Evolutionary conservation across 2,797 vertebrate genomes (phyloP).

Genomic region (Loris lydekkerianus): DNA sequence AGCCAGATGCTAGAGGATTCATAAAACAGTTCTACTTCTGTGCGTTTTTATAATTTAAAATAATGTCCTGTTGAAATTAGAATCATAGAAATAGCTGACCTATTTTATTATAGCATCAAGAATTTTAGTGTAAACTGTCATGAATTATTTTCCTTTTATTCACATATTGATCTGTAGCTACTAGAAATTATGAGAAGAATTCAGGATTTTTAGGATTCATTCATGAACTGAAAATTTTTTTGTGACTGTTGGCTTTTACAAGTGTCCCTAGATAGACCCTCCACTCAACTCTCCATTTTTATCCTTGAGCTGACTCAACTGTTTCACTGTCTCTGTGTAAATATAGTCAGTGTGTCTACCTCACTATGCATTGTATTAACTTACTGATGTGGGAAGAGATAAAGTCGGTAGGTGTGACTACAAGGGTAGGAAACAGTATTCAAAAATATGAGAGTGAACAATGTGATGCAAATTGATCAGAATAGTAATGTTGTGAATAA

Average conservation of each 20-base stretch:
- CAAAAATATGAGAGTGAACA: constrained; percentile 30
- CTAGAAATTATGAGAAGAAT: not conserved
- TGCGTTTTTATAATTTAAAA: not conserved
- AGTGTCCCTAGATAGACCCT: not conserved
- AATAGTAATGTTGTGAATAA: constrained; percentile 59
- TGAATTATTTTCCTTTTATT: not conserved
- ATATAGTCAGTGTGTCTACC: not conserved
- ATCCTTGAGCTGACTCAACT: not conserved
- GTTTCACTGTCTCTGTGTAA: not conserved
- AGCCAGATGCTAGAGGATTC: not conserved
- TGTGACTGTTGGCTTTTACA: not conserved
- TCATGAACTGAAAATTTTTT: not conserved
- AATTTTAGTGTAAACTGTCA: not conserved
- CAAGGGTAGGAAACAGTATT: not conserved
- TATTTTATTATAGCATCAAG: not conserved
- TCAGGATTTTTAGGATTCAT: not conserved
- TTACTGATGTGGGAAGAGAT: not conserved
- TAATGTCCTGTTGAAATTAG: not conserved
- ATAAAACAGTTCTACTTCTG: not conserved
- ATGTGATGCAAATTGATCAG: constrained; percentile 48
- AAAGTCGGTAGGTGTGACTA: not conserved
- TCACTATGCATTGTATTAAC: not conserved
- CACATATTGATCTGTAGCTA: not conserved
- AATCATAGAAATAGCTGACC: not conserved
- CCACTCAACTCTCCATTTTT: not conserved